A percentile compares a stretch with the other conserved stretches of the same genome.
Conservation (phyloP, 2,888 invertebrate species). For the Drosophila algonquin region DNA sequence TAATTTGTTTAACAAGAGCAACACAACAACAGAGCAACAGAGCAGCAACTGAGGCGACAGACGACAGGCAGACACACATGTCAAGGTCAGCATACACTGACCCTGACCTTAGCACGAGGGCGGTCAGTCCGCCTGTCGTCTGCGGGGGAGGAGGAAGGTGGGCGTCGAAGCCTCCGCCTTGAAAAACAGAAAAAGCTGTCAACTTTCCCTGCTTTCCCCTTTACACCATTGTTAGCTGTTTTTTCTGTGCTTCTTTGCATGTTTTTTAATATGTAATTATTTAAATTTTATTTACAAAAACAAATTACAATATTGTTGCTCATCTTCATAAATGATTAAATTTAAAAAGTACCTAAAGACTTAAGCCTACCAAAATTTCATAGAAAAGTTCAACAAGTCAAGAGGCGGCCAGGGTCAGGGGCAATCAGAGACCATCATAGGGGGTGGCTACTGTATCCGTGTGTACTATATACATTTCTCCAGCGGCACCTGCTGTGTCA, state of each 20-base stretch:
- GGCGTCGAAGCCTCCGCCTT: slow-evolving; percentile 32
- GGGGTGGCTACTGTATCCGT: slow-evolving; percentile 17
- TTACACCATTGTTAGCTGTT: slow-evolving; percentile 75
- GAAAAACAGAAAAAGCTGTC: slow-evolving; percentile 41
- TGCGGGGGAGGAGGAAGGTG: slow-evolving; percentile 34
- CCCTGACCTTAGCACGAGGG: slow-evolving; percentile 45
- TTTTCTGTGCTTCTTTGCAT: slow-evolving; percentile 60
- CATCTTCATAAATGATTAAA: slow-evolving; percentile 71
- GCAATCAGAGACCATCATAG: slow-evolving; percentile 48
- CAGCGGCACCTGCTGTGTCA: slow-evolving; percentile 43
- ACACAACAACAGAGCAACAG: slow-evolving; percentile 34
- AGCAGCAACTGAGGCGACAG: slow-evolving; percentile 26
- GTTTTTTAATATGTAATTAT: slow-evolving; percentile 73
- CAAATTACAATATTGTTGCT: slow-evolving; percentile 83
- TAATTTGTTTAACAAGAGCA: slow-evolving; percentile 62
- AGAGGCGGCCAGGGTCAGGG: slow-evolving; percentile 46
- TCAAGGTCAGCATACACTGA: slow-evolving; percentile 46
- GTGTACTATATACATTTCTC: background rate
- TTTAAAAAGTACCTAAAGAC: slow-evolving; percentile 81
- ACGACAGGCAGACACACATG: slow-evolving; percentile 20
- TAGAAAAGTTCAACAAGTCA: slow-evolving; percentile 64
- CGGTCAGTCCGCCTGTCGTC: slow-evolving; percentile 28
- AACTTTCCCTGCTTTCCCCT: slow-evolving; percentile 21
- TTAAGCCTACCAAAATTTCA: slow-evolving; percentile 75
- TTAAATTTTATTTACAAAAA: slow-evolving; percentile 83